These are phyloP conservation scores for Autographa pulchrina DNA, from an alignment of 2,888 invertebrate genomes.

Conservation along the genomic window DNA sequence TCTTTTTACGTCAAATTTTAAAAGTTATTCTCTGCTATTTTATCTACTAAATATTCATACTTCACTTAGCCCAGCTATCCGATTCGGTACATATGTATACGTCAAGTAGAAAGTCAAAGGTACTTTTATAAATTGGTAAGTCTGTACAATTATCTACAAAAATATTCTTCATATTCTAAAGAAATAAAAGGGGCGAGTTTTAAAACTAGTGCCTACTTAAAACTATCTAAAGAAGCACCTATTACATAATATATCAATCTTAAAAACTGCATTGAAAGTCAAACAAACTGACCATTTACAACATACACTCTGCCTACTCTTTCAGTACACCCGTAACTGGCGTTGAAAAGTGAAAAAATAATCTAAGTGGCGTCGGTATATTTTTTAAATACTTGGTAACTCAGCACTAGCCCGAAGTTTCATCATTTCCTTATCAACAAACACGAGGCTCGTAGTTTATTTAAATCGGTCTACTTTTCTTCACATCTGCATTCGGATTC, in stretches of 20 bases:
- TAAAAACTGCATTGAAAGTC: constrained; percentile 19
- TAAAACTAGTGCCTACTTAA: too few species aligned
- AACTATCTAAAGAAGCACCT: too few species aligned
- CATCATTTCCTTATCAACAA: constrained; percentile 57
- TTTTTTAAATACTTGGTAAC: constrained; percentile 39
- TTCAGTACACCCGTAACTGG: constrained; percentile 15
- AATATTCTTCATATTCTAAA: too few species aligned
- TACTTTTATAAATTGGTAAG: too few species aligned
- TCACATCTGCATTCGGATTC: constrained; percentile 54
- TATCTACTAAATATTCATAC: too few species aligned
- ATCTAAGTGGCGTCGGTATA: constrained; percentile 27
- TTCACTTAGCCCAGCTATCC: too few species aligned
- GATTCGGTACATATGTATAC: too few species aligned
- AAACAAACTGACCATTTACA: constrained; percentile 21
- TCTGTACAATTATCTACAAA: too few species aligned
- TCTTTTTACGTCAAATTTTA: too few species aligned
- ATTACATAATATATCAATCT: constrained; percentile 10
- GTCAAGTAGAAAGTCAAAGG: too few species aligned
- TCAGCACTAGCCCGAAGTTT: constrained; percentile 40
- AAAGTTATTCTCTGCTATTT: too few species aligned
- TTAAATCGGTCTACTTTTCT: constrained; percentile 42
- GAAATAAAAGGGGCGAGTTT: too few species aligned
- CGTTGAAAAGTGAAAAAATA: constrained; percentile 53
- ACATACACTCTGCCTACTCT: constrained; percentile 2
- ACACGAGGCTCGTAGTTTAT: constrained; percentile 47